Base-by-base conservation (phyloP, 2,888 invertebrate species). In the Aromia moschata region DNA sequence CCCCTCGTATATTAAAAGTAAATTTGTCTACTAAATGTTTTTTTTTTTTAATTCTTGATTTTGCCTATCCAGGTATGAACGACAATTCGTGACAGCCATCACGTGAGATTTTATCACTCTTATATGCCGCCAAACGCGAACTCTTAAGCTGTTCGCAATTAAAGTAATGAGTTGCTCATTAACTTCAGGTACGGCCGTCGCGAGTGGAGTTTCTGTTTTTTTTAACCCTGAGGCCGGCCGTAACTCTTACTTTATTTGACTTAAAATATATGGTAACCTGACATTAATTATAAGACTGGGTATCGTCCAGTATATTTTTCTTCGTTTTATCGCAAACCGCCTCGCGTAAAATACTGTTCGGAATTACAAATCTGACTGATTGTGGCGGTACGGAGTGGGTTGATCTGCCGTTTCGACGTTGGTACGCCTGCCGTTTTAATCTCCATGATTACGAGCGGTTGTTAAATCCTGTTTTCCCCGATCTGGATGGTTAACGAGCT, bases 101-200 rank as follows among this genome's bases (percentile, higher is more conserved):
- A 25, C 25, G 25, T 7, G 25, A 25, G 25, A 25, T 25, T 25
- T 3, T 25, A 25, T 25, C 25, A 25, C 7, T 25, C 7, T 25
- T 25, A 25, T 25, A 5, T 25, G 7, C 25, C 25, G 25, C 25
- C 25, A 25, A 25, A 25, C 25, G 7, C 25, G 40, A 40, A 18
- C 4, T n/a, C n/a, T n/a, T 40, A 40, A 40, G 15, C 40, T 40
- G 38, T 40, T 40, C n/a, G 40, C 18, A 40, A 40, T 40, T 40
- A 40, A 40, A 40, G 17, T 40, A 40, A 40, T n/a, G 40, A 40
- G 40, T n/a, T 5, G 17, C 40, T 17, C 40, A 40, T 40, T 40
- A 40, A 17, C 40, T 40, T 16, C 3, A 40, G 40, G 40, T 40
- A 40, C 40, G 40, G n/a, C 40, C 15, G 11, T 40, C 5, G 40